Evolutionary conservation across 2,797 vertebrate species (phyloP), one percentile per base, ranked within the genome.

Genomic region (Micrastur ruficollis): DNA sequence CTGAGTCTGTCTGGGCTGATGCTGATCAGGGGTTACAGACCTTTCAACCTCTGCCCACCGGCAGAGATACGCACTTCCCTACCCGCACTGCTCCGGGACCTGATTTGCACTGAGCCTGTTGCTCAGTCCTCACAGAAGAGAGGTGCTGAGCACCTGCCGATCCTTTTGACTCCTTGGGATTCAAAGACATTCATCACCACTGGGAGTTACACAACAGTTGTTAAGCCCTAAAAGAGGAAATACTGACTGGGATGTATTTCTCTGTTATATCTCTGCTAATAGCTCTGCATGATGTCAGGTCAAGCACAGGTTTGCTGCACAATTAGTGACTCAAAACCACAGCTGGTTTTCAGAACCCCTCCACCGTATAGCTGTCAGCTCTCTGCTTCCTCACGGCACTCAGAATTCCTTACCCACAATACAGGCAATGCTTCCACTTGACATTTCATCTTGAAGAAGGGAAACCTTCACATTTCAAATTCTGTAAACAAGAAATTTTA

Each of bases 271-370:
- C 27, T 82, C 44, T 87, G 32, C 83, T 84, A 76, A 73, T 49
- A 73, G 16, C 25, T 44, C 31, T 2, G 4, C 26, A 31, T 61
- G 50, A 34, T 36, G 8, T 44, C 47, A 85, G 63, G 47, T 17
- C n/a, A 91, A 3, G 1, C 19, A 67, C 21, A 63, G 9, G n/a
- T 80, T 82, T 95, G 31, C 23, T 63, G 14, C 49, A 56, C 38
- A 85, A 38, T 25, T 56, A 61, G 18, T 71, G 31, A 52, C 49
- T 94, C 61, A 88, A 82, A 95, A 65, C 6, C 29, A 63, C 26
- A 59, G 11, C 14, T 62, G 61, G 31, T 74, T 94, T 95, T 95
- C 79, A 83, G 75, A 90, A 95, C 56, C 20, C 10, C 17, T 88
- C 18, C 12, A 16, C n/a, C 65, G 16, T 7, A 15, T 7, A 61